A percentile compares a stretch with the other conserved stretches of the same genome.
Conservation (phyloP, 2,888 invertebrate species). For the Cerastis leucographa region DNA sequence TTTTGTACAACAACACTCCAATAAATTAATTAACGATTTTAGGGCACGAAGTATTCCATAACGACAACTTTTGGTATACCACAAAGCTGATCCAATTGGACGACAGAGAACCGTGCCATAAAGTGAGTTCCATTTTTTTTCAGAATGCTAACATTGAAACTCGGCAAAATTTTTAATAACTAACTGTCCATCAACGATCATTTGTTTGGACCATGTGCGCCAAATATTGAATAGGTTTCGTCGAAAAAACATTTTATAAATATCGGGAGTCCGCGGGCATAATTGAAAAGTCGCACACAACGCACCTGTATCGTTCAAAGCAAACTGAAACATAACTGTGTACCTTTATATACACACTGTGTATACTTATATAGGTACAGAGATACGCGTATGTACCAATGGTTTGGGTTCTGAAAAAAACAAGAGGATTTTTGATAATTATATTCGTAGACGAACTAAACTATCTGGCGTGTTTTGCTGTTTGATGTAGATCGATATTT, state of each 20-base stretch:
- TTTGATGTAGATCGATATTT: background rate
- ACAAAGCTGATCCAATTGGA: slow-evolving; percentile 25
- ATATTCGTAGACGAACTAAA: background rate
- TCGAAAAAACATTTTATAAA: slow-evolving; percentile 67
- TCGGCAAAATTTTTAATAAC: slow-evolving; percentile 61
- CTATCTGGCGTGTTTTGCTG: too few species aligned
- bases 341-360: background rate
- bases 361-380: background rate
- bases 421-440: background rate
- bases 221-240: slow-evolving; percentile 62
- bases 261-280: slow-evolving; percentile 68
- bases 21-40: background rate
- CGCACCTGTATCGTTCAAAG: slow-evolving; percentile 50
- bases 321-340: slow-evolving; percentile 35
- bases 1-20: background rate
- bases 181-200: slow-evolving; percentile 59
- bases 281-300: slow-evolving; percentile 77
- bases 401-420: background rate
- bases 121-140: slow-evolving; percentile 13
- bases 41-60: background rate
- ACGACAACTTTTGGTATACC: background rate
- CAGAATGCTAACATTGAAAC: slow-evolving; percentile 30
- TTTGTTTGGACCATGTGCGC: slow-evolving; percentile 56
- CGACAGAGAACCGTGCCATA: slow-evolving; percentile 7
- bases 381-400: background rate